Evolutionary conservation across 2,113 vertebrate genomes (phyloP), one percentile per base, ranked within the genome.

Genomic region (Pagrus major): DNA sequence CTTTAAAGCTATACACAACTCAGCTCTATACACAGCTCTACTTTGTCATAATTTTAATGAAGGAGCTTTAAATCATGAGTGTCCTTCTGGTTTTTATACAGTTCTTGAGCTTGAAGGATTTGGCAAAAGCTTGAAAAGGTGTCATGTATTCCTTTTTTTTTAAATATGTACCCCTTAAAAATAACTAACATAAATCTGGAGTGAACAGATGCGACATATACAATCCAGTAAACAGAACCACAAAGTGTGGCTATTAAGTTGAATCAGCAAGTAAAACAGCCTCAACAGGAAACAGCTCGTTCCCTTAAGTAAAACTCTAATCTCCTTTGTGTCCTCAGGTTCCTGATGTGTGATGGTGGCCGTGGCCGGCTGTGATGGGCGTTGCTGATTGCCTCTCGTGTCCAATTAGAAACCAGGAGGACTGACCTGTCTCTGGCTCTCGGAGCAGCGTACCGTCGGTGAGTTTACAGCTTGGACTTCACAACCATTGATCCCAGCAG

Each of bases 331-430:
- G 23, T 79, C 65, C 65, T 42, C 79, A 95, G 94, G 93, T 89
- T 92, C 92, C 89, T 92, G 94, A 93, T 95, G 94, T 95, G 94
- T 95, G 94, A 95, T 95, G 94, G 93, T 86, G 93, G 93, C 86
- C 87, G 86, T 58, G 91, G 91, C 77, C 93, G 92, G 92, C 94
- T 94, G 91, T 95, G 94, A 94, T 83, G 90, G 91, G 86, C 83
- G 83, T 89, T 93, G 90, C 90, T 41, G 67, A 84, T 85, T 90
- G 83, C 83, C 78, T 89, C 87, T 91, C 65, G 56, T 87, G 80
- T 93, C 85, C 83, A 58, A 71, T 86, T 89, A 81, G 78, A 90
- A 91, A 84, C 72, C 71, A 71, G 86, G 84, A 88, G 78, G 84
- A 79, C 74, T 31, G 63, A 89, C 85, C 87, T 58, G 86, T 78